Percentiles rank a stretch among this genome's conserved stretches.
These are phyloP conservation scores for Mobula hypostoma DNA, from an alignment of 2,113 vertebrate species.

Conservation along the genomic window DNA sequence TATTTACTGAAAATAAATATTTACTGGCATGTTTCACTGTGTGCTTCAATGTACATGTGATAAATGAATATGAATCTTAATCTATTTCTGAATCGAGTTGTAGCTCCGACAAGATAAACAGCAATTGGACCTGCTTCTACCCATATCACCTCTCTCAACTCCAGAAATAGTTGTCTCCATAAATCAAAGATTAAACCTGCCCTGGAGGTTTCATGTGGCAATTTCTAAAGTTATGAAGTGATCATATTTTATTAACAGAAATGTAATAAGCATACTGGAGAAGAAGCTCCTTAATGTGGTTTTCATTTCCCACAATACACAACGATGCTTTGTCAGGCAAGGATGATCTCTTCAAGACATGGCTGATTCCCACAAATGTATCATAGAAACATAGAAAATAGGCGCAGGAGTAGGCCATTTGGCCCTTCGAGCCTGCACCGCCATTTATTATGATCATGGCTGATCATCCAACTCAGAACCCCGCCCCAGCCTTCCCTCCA, in stretches of 20 bases:
- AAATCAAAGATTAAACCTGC: constrained; percentile 8
- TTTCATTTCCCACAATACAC: neutral
- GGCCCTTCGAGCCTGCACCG: too few species aligned
- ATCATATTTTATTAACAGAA: neutral
- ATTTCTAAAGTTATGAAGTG: neutral
- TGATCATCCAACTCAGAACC: too few species aligned
- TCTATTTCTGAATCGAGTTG: neutral
- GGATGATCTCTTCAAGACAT: too few species aligned
- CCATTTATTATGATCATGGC: too few species aligned
- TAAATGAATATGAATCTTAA: too few species aligned
- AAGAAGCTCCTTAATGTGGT: neutral
- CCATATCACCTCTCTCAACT: neutral
- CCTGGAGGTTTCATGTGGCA: neutral
- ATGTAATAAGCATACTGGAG: neutral
- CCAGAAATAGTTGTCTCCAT: neutral
- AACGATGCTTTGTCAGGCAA: too few species aligned
- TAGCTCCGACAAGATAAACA: neutral
- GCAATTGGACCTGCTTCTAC: neutral
- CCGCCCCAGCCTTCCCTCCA: too few species aligned
- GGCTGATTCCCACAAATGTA: neutral
- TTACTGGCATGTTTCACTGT: too few species aligned
- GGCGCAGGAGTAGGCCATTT: too few species aligned
- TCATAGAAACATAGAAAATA: too few species aligned
- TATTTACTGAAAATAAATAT: too few species aligned
- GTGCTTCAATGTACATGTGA: too few species aligned